Percentiles rank a stretch among this genome's conserved stretches.
phyloP scores from a whole-genome alignment of 2,113 vertebrate genomes.

The Cromileptes altivelis region DNA sequence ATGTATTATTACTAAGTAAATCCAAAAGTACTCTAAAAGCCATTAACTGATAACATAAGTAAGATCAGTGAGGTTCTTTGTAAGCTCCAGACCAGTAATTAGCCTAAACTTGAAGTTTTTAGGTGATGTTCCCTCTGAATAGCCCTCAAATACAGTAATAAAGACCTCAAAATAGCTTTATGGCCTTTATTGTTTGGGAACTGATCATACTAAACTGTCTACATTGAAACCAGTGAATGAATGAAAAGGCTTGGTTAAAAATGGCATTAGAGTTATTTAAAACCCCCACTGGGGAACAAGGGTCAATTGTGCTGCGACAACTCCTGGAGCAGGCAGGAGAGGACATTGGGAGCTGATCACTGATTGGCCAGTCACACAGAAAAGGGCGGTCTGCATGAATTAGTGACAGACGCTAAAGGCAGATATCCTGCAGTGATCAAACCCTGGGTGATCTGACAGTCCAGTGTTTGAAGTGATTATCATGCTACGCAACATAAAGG shows the following conservation, averaged over 20 bases:
- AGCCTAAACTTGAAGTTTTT: conserved; percentile 36
- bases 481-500: conserved; percentile 85
- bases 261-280: conserved; percentile 82
- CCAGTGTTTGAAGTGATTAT: conserved; percentile 89
- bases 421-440: conserved; percentile 88
- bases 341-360: conserved; percentile 68
- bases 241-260: conserved; percentile 76
- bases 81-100: conserved; percentile 33
- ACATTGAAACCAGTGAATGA: conserved; percentile 67
- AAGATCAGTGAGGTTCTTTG: conserved; percentile 59
- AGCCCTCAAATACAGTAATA: background rate
- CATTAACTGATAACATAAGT: conserved; percentile 50
- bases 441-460: conserved; percentile 87
- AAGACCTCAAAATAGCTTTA: conserved; percentile 51
- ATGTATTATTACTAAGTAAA: conserved; percentile 2
- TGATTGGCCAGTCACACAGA: conserved; percentile 80
- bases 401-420: conserved; percentile 83
- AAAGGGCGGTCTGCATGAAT: conserved; percentile 81
- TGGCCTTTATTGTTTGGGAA: conserved; percentile 59
- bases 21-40: conserved; percentile 45
- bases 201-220: conserved; percentile 38
- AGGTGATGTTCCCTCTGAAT: conserved; percentile 21
- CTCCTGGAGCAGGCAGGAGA: conserved; percentile 89
- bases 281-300: conserved; percentile 80
- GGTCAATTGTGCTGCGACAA: conserved; percentile 84